Evolutionary conservation across 1,140 invertebrate species (phyloP), one percentile per base, ranked within the genome.

Genomic region (Mylabris phalerata): DNA sequence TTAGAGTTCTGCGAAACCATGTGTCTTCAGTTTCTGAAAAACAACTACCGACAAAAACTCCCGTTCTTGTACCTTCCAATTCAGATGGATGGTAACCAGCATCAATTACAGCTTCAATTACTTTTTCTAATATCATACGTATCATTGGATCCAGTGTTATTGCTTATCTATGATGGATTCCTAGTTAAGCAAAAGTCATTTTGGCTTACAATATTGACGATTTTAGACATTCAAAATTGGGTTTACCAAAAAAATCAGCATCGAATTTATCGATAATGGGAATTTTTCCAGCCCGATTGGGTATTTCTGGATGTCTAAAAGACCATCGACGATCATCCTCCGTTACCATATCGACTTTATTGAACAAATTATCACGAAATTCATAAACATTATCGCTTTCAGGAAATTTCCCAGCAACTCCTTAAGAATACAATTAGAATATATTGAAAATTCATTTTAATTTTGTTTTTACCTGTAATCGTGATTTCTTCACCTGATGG

Each of bases 71-170:
- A 32, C 83, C 87, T 48, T 79, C 78, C 5, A 90, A 69, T 49
- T 79, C 76, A 57, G 77, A 76, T 27, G 77, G 78, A 61, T 78
- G 75, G 25, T 78, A 50, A 79, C 92, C 92, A 60, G 92, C 86
- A 80, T 95, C 93, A 54, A 93, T 75, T n/a, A 95, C 82, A 3
- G 90, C 88, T 77, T 95, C 93, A 67, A 89, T 90, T 0, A 89
- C 78, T 46, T 87, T 84, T 72, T 95, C 93, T 24, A 95, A 70
- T 6, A 94, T 72, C 57, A 93, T 82, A 55, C 92, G 79, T 61
- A 89, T 83, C 84, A 93, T 91, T 0, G 92, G 92, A 66, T 95
- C 92, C 88, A 94, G 90, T 4, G 80, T 81, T 61, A 93, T 82
- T 0, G 90, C 89, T 71, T 93, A 88, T 61, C 90, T 89, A 64